These are phyloP conservation scores for Sus cebifrons DNA, from an alignment of 2,797 vertebrate genomes.

Conservation along the genomic window DNA sequence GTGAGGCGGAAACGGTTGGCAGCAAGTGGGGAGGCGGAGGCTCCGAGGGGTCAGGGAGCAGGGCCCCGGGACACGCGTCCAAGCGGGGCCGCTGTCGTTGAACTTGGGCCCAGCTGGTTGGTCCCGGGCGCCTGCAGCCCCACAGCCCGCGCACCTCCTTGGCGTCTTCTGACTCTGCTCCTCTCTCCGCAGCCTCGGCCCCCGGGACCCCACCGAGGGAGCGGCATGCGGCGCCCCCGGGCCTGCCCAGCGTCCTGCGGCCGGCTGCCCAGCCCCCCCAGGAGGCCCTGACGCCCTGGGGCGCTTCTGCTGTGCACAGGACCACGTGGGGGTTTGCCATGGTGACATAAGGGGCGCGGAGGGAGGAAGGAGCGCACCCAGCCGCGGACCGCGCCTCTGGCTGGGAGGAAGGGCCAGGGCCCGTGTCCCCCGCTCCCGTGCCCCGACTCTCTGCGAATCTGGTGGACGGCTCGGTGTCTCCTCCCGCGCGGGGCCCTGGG, in stretches of 20 bases:
- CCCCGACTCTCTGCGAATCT: constrained; percentile 83
- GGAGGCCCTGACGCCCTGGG: constrained; percentile 86
- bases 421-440: neutral
- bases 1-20: neutral
- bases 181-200: constrained; percentile 71
- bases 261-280: neutral
- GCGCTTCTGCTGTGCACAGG: constrained; percentile 87
- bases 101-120: neutral
- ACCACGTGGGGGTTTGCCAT: constrained; percentile 91
- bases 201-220: neutral
- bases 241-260: neutral
- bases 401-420: constrained; percentile 77
- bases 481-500: constrained; percentile 82
- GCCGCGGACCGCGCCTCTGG: constrained; percentile 83
- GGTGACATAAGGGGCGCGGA: constrained; percentile 92
- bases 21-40: neutral
- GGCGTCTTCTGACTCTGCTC: neutral
- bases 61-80: neutral
- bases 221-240: constrained; percentile 50
- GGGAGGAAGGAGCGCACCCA: constrained; percentile 87
- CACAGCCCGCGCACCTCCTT: neutral
- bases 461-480: constrained; percentile 68
- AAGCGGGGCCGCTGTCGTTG: neutral
- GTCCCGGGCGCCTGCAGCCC: neutral
- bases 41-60: neutral